These are phyloP conservation scores for Pseudolaguvia tuberculata DNA, from an alignment of 2,113 vertebrate species.

Conservation along the genomic window DNA sequence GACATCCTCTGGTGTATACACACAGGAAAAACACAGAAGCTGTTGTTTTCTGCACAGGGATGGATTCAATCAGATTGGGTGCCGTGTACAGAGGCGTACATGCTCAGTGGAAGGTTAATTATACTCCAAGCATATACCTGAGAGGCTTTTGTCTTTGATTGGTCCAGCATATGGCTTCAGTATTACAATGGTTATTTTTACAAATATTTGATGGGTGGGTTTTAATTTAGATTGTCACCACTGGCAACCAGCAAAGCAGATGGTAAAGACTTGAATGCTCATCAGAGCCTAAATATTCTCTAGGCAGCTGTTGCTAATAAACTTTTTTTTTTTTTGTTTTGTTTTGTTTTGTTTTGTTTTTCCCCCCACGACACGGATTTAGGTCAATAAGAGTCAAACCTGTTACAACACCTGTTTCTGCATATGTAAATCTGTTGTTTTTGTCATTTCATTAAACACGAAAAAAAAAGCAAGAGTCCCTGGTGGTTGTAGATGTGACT, in stretches of 20 bases:
- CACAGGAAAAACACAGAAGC: constrained; percentile 38
- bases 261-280: constrained; percentile 80
- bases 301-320: constrained; percentile 85
- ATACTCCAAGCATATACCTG: constrained; percentile 28
- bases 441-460: constrained; percentile 90
- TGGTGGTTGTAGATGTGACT: constrained; percentile 75
- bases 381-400: constrained; percentile 89
- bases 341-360: neutral
- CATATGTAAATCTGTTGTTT: constrained; percentile 91
- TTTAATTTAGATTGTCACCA: constrained; percentile 89
- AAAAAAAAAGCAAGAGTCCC: constrained; percentile 68
- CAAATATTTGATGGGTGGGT: constrained; percentile 72
- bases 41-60: constrained; percentile 37
- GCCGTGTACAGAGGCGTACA: neutral
- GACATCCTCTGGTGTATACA: neutral
- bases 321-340: constrained; percentile 62
- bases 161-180: constrained; percentile 70
- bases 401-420: constrained; percentile 92
- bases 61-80: constrained; percentile 24
- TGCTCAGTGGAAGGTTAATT: constrained; percentile 38
- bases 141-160: constrained; percentile 50
- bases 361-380: constrained; percentile 58
- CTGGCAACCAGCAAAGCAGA: constrained; percentile 79
- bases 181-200: constrained; percentile 76
- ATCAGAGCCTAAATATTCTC: constrained; percentile 76